phyloP scores from a whole-genome alignment of 2,113 vertebrate species.

The Pluvialis apricaria region DNA sequence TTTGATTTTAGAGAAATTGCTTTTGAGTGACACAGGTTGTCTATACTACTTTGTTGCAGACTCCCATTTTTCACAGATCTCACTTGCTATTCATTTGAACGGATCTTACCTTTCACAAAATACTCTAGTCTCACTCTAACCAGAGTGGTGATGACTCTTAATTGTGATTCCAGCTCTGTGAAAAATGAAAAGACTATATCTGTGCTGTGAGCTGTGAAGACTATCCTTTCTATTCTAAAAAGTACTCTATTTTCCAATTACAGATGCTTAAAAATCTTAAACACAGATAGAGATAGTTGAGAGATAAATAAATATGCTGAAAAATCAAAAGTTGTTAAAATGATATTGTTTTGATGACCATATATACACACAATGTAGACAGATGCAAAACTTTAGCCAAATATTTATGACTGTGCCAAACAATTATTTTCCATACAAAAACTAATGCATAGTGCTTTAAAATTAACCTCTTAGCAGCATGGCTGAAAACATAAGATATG shows the following conservation, averaged over 20 bases:
- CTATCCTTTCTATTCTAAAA: background rate
- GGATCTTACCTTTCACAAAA: background rate
- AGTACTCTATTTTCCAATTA: background rate
- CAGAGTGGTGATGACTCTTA: background rate
- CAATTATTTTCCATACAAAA: background rate
- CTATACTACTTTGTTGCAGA: background rate
- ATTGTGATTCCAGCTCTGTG: background rate
- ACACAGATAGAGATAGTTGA: background rate
- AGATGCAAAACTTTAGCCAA: background rate
- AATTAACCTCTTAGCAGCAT: background rate
- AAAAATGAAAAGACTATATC: background rate
- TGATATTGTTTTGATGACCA: fast-evolving
- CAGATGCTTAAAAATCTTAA: background rate
- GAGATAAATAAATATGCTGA: background rate
- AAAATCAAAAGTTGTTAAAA: background rate
- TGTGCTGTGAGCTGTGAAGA: background rate
- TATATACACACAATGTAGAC: background rate
- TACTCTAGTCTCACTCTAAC: background rate
- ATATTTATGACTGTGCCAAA: background rate
- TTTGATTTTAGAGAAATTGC: background rate
- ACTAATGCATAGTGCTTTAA: background rate
- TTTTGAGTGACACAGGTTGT: background rate
- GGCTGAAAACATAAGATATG: background rate
- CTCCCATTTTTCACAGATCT: background rate
- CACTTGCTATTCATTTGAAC: background rate